A percentile compares a stretch with the other conserved stretches of the same genome.
Evolutionary conservation across 2,113 vertebrate species (phyloP).

Genomic region (Pampusana beccarii): DNA sequence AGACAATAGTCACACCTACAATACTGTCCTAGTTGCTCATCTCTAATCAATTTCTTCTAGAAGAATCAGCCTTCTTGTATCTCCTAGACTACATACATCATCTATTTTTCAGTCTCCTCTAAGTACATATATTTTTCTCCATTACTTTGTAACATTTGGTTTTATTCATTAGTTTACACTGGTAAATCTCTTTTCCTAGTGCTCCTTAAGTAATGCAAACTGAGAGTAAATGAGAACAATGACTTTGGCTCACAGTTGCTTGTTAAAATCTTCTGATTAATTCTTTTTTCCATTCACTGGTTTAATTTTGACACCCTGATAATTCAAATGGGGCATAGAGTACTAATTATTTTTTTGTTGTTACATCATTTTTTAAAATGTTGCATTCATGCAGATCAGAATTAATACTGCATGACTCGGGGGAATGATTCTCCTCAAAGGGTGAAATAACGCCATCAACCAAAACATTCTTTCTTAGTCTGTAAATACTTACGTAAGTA

Average conservation of each 20-base stretch:
- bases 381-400: not conserved
- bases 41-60: not conserved
- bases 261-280: not conserved
- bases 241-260: not conserved
- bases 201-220: not conserved
- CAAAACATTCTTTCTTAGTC: not conserved
- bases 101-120: not conserved
- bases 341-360: constrained; percentile 30
- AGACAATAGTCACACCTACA: not conserved
- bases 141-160: not conserved
- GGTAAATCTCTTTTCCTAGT: not conserved
- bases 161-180: not conserved
- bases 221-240: not conserved
- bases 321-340: constrained; percentile 8
- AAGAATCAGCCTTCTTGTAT: not conserved
- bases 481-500: constrained; percentile 27
- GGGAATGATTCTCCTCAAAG: not conserved
- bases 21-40: not conserved
- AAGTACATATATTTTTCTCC: not conserved
- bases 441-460: not conserved
- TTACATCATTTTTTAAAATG: constrained; percentile 5
- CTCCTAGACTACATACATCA: not conserved
- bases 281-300: not conserved
- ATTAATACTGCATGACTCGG: constrained; percentile 13
- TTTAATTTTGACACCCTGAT: not conserved